phyloP scores from a whole-genome alignment of 1,140 invertebrate genomes.

The Steinernema feltiae region DNA sequence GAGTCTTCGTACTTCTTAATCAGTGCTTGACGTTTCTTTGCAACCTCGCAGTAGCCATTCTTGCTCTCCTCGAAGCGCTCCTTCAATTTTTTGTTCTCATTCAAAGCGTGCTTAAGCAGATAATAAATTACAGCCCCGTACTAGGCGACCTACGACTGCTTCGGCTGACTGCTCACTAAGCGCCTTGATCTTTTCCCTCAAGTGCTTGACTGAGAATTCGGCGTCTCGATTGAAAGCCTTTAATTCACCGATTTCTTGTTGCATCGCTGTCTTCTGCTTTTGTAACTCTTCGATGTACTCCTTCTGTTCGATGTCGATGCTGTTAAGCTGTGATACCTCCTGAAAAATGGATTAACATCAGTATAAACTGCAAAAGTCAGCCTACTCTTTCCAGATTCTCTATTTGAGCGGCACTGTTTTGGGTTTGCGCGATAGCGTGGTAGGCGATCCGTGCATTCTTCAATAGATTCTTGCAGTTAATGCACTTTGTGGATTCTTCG shows the following conservation, averaged over 20 bases:
- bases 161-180: too few relatives aligned
- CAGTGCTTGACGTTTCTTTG: neutral
- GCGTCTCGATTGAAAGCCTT: neutral
- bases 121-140: neutral
- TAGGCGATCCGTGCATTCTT: too few relatives aligned
- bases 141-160: neutral
- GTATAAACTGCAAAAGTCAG: too few relatives aligned
- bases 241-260: neutral
- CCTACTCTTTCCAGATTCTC: too few relatives aligned
- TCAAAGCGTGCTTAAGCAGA: neutral
- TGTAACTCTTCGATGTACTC: neutral
- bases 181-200: too few relatives aligned
- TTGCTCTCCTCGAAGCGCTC: neutral
- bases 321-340: neutral
- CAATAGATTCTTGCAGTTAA: too few relatives aligned
- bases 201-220: neutral
- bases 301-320: neutral
- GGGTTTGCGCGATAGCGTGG: too few relatives aligned
- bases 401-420: too few relatives aligned
- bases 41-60: neutral
- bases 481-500: too few relatives aligned
- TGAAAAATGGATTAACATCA: neutral
- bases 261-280: neutral
- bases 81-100: neutral
- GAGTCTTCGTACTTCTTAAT: neutral